Base-by-base conservation (phyloP, 1,140 invertebrate genomes). In the Heliconius hermathena region DNA sequence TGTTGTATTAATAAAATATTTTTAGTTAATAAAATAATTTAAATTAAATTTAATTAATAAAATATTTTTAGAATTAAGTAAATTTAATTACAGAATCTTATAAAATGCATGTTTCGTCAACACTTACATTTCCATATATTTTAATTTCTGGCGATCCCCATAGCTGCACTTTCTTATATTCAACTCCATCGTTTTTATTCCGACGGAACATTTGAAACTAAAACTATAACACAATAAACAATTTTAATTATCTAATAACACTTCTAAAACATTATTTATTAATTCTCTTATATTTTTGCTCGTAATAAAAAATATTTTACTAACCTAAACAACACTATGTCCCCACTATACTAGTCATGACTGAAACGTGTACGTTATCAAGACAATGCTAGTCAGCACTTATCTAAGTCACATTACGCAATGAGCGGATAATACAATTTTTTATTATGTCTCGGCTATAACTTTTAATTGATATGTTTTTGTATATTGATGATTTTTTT, bases 191-290 rank as follows among this genome's bases (percentile, higher is more conserved):
- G 77, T 85, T 87, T 73, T 82, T 81, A 83, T 81, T 90, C 81
- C 90, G 86, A 71, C 90, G 91, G 83, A 88, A 88, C 91, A 93
- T 93, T 81, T 87, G 83, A n/a, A 66, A 66, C 26, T 66, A 66
- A 66, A 57, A 66, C 9, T 66, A 29, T 16, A 66, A 66, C 60
- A 66, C 26, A 66, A 66, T 13, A 1, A 13, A 13, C 60, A 66
- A 11, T 66, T 66, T 52, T 29, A 66, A 26, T 16, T 26, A 66
- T 29, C 13, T 16, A 16, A 29, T 66, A 66, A 66, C 9, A 29
- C 26, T 1, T 66, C 9, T 66, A 66, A 26, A n/a, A 18, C 22
- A 66, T 66, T 26, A 66, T 29, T 13, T 66, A 66, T 29, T 16
- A 6, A 29, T 29, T 26, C 26, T 26, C 4, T 66, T 5, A 26